Conservation (phyloP, 2,888 invertebrate genomes). For the Pheosia tremula region DNA sequence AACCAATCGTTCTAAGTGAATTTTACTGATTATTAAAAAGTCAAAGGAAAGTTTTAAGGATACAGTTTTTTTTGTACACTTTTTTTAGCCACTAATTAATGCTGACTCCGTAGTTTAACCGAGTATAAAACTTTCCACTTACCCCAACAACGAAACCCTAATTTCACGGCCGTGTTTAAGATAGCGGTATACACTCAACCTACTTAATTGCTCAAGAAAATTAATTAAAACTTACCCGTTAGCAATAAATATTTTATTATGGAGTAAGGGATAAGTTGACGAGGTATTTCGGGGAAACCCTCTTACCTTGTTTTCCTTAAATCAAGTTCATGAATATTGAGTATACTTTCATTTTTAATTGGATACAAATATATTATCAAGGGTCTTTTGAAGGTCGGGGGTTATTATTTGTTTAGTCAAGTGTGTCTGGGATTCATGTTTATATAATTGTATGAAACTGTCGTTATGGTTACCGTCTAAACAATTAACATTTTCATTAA, state of each 20-base stretch:
- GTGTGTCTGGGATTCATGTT: neutral
- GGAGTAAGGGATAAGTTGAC: conserved; percentile 5
- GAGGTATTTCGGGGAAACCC: conserved; percentile 10
- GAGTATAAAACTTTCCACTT: neutral
- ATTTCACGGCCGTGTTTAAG: neutral
- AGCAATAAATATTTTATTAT: conserved; percentile 16
- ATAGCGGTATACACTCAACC: neutral
- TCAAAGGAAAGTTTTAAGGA: too few relatives aligned
- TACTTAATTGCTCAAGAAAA: conserved; percentile 7
- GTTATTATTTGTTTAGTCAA: neutral
- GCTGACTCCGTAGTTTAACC: neutral
- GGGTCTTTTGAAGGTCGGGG: neutral
- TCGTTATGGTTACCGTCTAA: neutral
- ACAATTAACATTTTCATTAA: too few relatives aligned
- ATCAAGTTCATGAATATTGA: conserved; percentile 1
- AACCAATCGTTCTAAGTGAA: too few relatives aligned
- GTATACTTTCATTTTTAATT: neutral
- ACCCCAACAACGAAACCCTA: neutral
- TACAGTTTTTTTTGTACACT: neutral
- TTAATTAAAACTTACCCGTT: conserved; percentile 17
- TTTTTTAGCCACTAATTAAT: neutral
- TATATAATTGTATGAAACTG: neutral
- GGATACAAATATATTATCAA: neutral
- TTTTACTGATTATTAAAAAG: too few relatives aligned
- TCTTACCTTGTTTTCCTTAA: conserved; percentile 11